phyloP scores from a whole-genome alignment of 2,113 vertebrate genomes.

The Sturnus vulgaris region DNA sequence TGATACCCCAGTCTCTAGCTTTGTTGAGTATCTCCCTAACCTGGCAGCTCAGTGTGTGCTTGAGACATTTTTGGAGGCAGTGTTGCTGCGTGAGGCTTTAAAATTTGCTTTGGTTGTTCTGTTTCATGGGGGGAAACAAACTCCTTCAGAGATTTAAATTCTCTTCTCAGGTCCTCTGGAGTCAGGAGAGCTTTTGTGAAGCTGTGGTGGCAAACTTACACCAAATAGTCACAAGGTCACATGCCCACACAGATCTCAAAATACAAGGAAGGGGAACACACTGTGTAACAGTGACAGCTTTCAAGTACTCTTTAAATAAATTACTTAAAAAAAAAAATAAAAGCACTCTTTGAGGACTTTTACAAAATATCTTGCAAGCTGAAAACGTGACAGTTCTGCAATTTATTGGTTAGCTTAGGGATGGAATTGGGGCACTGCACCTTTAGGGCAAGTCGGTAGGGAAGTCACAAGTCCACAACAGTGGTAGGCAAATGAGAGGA shows the following conservation, averaged over 20 bases:
- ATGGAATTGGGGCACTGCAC: not conserved
- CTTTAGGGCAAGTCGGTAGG: not conserved
- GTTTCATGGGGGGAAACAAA: not conserved
- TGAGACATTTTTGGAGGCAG: rapidly evolving
- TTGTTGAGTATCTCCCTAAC: not conserved
- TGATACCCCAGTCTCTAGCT: not conserved
- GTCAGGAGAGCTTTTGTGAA: not conserved
- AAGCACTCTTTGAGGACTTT: not conserved
- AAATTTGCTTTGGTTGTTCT: not conserved
- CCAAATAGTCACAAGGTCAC: not conserved
- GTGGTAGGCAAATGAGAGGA: not conserved
- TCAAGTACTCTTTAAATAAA: not conserved
- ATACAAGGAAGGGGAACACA: not conserved
- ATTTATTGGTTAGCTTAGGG: not conserved
- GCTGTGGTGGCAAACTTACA: not conserved
- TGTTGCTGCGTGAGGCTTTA: not conserved
- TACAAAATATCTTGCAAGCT: not conserved
- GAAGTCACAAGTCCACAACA: not conserved
- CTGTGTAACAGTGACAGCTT: not conserved
- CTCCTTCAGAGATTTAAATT: not conserved
- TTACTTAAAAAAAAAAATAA: not conserved
- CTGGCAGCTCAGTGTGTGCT: not conserved
- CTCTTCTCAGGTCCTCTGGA: not conserved
- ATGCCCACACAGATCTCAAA: not conserved
- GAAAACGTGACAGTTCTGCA: not conserved